These are phyloP conservation scores for Drosophila aldrichi DNA, from an alignment of 2,888 invertebrate genomes.

Conservation along the genomic window DNA sequence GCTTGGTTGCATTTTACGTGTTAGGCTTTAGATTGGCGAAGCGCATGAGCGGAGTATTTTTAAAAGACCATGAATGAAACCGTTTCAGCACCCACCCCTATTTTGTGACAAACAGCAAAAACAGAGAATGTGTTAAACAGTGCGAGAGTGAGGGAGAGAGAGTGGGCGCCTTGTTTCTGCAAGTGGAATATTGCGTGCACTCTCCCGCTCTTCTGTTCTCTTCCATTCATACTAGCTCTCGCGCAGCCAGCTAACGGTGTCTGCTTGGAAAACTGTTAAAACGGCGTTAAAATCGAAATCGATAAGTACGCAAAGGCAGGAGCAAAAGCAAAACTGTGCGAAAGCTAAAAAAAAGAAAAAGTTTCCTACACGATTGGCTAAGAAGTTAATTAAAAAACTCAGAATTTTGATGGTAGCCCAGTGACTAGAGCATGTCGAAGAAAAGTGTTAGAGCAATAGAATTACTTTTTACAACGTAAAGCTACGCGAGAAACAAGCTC, in stretches of 20 bases:
- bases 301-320: conserved; percentile 73
- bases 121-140: background rate
- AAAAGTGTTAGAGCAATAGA: conserved; percentile 83
- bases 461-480: conserved; percentile 26
- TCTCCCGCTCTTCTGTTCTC: background rate
- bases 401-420: conserved; percentile 34
- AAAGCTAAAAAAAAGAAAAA: conserved; percentile 38
- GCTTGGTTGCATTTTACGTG: background rate
- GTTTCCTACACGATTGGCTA: conserved; percentile 32
- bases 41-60: conserved; percentile 40
- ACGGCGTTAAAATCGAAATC: conserved; percentile 77
- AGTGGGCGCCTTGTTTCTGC: background rate
- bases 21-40: background rate
- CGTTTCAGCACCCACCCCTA: conserved; percentile 32
- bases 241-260: conserved; percentile 54
- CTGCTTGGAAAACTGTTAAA: conserved; percentile 48
- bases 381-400: conserved; percentile 26
- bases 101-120: conserved; percentile 5
- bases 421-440: conserved; percentile 77
- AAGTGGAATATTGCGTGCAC: background rate
- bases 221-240: conserved; percentile 11
- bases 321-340: conserved; percentile 31
- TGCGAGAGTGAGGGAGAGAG: background rate
- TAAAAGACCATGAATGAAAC: conserved; percentile 42
- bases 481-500: conserved; percentile 6